phyloP scores from a whole-genome alignment of 2,113 vertebrate species.

The Sarotherodon lohbergeri region DNA sequence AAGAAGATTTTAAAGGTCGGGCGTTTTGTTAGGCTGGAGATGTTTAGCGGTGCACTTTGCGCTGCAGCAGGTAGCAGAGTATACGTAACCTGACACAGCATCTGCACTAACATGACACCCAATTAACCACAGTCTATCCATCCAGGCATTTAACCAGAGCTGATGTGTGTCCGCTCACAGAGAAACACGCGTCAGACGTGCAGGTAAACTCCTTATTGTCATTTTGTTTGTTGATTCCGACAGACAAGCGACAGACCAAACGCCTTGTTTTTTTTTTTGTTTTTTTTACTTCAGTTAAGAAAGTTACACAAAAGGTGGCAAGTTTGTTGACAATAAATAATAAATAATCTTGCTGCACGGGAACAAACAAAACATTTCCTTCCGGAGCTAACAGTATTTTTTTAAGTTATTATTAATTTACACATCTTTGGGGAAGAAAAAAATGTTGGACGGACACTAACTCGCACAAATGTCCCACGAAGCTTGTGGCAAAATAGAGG shows the following conservation, averaged over 20 bases:
- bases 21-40: background rate
- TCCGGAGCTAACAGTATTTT: slow-evolving; percentile 71
- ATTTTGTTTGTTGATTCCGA: slow-evolving; percentile 51
- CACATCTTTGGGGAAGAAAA: slow-evolving; percentile 89
- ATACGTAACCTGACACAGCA: background rate
- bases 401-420: slow-evolving; percentile 84
- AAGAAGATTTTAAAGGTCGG: background rate
- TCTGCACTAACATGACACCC: slow-evolving; percentile 12
- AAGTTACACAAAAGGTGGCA: slow-evolving; percentile 96
- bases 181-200: background rate
- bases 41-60: background rate
- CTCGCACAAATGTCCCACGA: slow-evolving; percentile 88
- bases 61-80: background rate
- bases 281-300: slow-evolving; percentile 91
- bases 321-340: slow-evolving; percentile 98
- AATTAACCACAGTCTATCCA: background rate
- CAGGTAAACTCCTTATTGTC: background rate
- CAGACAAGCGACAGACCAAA: slow-evolving; percentile 84
- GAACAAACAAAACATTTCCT: slow-evolving; percentile 82
- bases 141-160: background rate
- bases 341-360: slow-evolving; percentile 95
- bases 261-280: slow-evolving; percentile 56
- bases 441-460: slow-evolving; percentile 81
- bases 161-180: background rate
- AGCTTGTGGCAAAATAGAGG: slow-evolving; percentile 92